Base-by-base conservation (phyloP, 2,797 vertebrate genomes). In the Odontamblyopus rebecca region DNA sequence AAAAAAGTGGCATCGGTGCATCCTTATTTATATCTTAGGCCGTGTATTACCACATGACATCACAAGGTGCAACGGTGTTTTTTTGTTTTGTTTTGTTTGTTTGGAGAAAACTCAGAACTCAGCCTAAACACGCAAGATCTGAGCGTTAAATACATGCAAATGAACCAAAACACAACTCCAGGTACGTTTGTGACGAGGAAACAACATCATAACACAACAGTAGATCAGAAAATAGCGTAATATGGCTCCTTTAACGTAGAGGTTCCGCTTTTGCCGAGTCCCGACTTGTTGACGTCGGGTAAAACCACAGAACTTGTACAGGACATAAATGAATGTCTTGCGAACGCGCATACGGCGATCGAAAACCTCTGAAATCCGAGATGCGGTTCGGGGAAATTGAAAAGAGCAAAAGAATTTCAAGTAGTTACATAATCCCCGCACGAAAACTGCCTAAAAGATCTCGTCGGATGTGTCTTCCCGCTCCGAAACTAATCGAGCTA, bases 401-500 rank as follows among this genome's bases (percentile, higher is more conserved):
- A 66, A 67, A 9, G 60, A 61, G 60, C 60, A 35, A 30, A 30
- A 30, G 15, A 66, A 51, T 50, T 29, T 51, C 26, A 67, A 67
- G 15, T 13, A 67, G 64, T 67, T 67, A 67, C 65, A 67, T 67
- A 67, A 67, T 65, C 15, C 23, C 41, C 15, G 9, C 48, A 66
- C 26, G 26, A 23, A 18, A 51, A 51, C 30, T 12, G 15, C 3
- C 48, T 27, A 67, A 63, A 63, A 77, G 41, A 71, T 59, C 70
- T 5, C 19, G 19, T 32, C 27, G n/a, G 23, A n/a, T 61, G 7
- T 19, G 69, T 62, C 32, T 44, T 35, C 38, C 16, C 5, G 15
- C 51, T 69, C 57, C 35, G 69, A 5, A 74, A 67, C 63, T 67
- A 78, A 69, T 59, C 18, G 61, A 2, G 54, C 48, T 27, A 41